Evolutionary conservation across 2,888 invertebrate species (phyloP), one percentile per base, ranked within the genome.

Genomic region (Ligdia adustata): DNA sequence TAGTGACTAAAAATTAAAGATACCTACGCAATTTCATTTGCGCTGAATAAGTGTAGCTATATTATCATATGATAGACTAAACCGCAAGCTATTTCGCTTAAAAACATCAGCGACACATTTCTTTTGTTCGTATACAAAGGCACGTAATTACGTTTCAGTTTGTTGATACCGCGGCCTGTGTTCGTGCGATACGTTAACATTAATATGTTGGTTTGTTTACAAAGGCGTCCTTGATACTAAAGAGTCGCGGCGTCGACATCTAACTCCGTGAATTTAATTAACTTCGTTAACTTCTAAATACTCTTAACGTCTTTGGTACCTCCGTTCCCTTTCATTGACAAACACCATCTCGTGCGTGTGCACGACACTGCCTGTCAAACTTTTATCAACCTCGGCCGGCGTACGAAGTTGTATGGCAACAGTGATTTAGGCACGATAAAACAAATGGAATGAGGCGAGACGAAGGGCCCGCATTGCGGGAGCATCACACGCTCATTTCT

Each of bases 261-360:
- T 80, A 82, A 86, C 81, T 85, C 79, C 72, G 72, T 69, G 77
- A 87, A 88, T 90, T 89, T 89, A 90, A 90, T 90, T 90, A 90
- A 89, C 85, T 88, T 88, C 82, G 83, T 84, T 86, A 89, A 88
- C 85, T 90, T 86, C 86, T 83, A 88, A 89, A 90, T 82, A 88
- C 87, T 88, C 89, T 87, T 87, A 85, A 85, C 86, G 82, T 88
- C 86, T 89, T 85, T 85, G 87, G 86, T 88, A 88, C 81, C 78
- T 81, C 79, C 63, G 74, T 75, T 71, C 80, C 79, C 78, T 80
- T 77, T 72, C 83, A 85, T 83, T 84, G 83, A 81, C 81, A 84
- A 81, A 81, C 80, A 76, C 72, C 75, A 70, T 69, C 70, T 63
- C 62, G 57, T 63, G 76, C 71, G 78, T 85, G 85, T 77, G 70